phyloP scores from a whole-genome alignment of 2,113 vertebrate genomes.

The Cranoglanis bouderius region DNA sequence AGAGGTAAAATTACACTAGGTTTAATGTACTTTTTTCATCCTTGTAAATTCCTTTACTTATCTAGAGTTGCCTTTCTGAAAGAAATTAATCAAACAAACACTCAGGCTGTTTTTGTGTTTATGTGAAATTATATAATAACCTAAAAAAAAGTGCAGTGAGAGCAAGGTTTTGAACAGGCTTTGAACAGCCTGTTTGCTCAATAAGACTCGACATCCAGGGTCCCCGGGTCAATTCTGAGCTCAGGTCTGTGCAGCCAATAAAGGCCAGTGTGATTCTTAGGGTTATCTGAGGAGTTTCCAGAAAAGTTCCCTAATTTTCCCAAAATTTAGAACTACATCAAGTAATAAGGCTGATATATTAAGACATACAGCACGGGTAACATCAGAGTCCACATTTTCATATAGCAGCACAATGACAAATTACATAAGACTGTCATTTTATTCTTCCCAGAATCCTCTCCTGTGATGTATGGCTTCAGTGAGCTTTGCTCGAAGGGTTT shows the following conservation, averaged over 20 bases:
- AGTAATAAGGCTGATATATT: too few species aligned
- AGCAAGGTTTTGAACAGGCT: background rate
- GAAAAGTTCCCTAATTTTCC: background rate
- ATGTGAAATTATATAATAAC: background rate
- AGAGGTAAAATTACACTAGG: background rate
- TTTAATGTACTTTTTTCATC: background rate
- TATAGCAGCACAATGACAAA: background rate
- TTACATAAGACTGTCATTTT: background rate
- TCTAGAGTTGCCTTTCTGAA: background rate
- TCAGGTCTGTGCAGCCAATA: background rate
- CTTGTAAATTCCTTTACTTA: background rate
- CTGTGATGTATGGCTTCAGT: slow-evolving; percentile 69
- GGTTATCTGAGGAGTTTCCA: background rate
- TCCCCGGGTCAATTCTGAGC: background rate
- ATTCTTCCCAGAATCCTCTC: slow-evolving; percentile 70
- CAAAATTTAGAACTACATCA: too few species aligned
- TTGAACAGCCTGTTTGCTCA: background rate
- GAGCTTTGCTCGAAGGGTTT: slow-evolving; percentile 69
- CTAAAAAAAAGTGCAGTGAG: background rate
- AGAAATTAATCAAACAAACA: background rate
- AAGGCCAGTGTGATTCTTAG: background rate
- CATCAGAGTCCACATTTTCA: background rate
- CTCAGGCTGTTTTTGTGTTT: background rate
- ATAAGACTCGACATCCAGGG: background rate
- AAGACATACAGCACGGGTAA: background rate